A percentile compares a stretch with the other conserved stretches of the same genome.
These are phyloP conservation scores for Gastracanthus pulcherrimus DNA, from an alignment of 2,888 invertebrate genomes.

Conservation along the genomic window DNA sequence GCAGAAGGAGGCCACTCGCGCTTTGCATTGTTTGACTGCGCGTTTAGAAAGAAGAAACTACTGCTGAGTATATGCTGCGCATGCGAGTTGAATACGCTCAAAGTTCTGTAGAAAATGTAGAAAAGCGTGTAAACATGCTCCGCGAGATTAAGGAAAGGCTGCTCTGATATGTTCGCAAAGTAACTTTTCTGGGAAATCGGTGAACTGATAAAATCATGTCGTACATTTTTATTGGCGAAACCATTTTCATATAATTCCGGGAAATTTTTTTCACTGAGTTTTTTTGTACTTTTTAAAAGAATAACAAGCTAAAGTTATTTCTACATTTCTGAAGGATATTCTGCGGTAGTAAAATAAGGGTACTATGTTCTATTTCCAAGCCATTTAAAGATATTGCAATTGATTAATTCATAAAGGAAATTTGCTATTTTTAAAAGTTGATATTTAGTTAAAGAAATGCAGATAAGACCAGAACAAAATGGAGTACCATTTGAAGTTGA, in stretches of 20 bases:
- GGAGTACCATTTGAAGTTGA: too few relatives aligned
- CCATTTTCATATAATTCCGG: neutral
- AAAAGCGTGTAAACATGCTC: conserved; percentile 3
- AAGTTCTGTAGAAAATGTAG: neutral
- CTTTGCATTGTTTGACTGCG: neutral
- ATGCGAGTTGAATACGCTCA: neutral
- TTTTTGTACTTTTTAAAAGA: too few relatives aligned
- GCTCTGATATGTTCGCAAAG: neutral
- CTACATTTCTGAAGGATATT: too few relatives aligned
- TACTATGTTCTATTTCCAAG: neutral
- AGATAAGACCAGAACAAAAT: too few relatives aligned
- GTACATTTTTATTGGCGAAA: conserved; percentile 13
- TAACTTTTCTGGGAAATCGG: conserved; percentile 34
- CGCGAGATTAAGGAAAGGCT: neutral
- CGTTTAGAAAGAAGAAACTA: neutral
- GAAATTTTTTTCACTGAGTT: too few relatives aligned
- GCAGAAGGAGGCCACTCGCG: neutral
- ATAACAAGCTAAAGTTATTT: too few relatives aligned
- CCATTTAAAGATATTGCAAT: neutral
- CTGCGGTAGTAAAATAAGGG: too few relatives aligned
- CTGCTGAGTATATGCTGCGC: neutral
- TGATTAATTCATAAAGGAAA: neutral
- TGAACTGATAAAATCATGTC: conserved; percentile 16
- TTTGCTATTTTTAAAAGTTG: too few relatives aligned
- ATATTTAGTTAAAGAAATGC: too few relatives aligned